Evolutionary conservation across 2,113 vertebrate genomes (phyloP).

Genomic region (Melanocharis versteri): DNA sequence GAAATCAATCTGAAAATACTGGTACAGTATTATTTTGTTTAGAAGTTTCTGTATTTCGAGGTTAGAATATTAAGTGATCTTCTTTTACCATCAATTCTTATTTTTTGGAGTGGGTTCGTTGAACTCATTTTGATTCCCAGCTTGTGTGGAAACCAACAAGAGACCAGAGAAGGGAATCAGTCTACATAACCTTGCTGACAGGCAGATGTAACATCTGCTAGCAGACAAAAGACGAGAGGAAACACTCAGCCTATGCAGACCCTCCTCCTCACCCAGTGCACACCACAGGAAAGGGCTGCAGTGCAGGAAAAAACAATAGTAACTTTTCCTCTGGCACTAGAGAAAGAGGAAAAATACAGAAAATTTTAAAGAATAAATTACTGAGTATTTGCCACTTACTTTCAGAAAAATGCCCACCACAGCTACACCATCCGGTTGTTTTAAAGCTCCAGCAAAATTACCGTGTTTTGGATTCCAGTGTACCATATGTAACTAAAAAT

Average conservation of each 20-base stretch:
- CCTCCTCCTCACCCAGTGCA: background rate
- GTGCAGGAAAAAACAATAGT: background rate
- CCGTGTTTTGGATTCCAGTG: conserved; percentile 94
- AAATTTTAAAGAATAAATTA: background rate
- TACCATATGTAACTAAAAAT: conserved; percentile 91
- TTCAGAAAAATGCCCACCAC: conserved; percentile 91
- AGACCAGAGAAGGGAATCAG: background rate
- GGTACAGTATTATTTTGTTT: background rate
- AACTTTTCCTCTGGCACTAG: background rate
- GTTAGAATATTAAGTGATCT: background rate
- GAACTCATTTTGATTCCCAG: background rate
- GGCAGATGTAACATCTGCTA: background rate
- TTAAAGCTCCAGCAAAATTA: conserved; percentile 81
- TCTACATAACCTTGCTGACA: background rate
- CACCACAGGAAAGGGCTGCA: background rate
- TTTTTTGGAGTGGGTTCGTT: background rate
- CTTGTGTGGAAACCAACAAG: background rate
- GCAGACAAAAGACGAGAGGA: background rate
- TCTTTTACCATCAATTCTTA: background rate
- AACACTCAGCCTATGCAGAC: background rate
- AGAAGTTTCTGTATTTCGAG: background rate
- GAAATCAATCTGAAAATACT: background rate
- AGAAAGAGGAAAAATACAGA: background rate
- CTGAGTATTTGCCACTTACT: conserved; percentile 66
- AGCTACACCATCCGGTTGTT: conserved; percentile 85